Percentiles rank a stretch among this genome's conserved stretches.
Conservation (phyloP, 2,888 invertebrate genomes). For the Pimpla rufipes region DNA sequence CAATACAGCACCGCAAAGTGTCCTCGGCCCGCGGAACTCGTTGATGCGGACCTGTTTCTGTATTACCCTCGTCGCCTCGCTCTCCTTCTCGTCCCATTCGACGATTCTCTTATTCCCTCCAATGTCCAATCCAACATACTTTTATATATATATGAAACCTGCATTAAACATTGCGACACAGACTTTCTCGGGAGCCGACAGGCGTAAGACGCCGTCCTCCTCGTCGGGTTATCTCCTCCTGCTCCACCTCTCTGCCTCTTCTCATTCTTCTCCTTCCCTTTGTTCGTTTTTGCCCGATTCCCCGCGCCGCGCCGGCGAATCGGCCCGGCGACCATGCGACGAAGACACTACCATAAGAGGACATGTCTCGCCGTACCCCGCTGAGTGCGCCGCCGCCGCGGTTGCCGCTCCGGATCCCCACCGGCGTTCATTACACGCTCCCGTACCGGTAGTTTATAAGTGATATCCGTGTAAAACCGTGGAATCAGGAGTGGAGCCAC, state of each 20-base stretch:
- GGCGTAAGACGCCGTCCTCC: conserved; percentile 46
- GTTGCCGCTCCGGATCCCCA: conserved; percentile 61
- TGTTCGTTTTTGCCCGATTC: conserved; percentile 52
- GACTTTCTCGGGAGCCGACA: conserved; percentile 39
- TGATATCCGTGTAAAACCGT: conserved; percentile 19
- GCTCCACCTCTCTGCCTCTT: conserved; percentile 3
- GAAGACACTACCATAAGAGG: conserved; percentile 83
- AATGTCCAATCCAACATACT: conserved; percentile 58
- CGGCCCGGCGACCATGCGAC: conserved; percentile 62
- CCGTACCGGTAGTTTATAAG: conserved; percentile 53
- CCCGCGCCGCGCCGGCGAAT: conserved; percentile 59
- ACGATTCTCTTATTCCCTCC: conserved; percentile 37
- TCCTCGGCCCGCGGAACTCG: neutral
- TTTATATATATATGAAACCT: conserved; percentile 23
- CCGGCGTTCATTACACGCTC: conserved; percentile 62
- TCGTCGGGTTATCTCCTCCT: conserved; percentile 28
- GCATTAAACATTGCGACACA: conserved; percentile 51
- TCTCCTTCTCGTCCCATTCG: conserved; percentile 23
- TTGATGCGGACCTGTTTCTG: neutral
- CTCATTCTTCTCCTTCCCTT: conserved; percentile 48
- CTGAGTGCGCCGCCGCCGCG: conserved; percentile 51
- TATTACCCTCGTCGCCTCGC: neutral
- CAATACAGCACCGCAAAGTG: conserved; percentile 15
- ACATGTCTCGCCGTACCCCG: conserved; percentile 79
- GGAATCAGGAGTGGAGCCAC: conserved; percentile 47